Evolutionary conservation across 2,888 invertebrate genomes (phyloP).

Genomic region (Megalurothrips usitatus): DNA sequence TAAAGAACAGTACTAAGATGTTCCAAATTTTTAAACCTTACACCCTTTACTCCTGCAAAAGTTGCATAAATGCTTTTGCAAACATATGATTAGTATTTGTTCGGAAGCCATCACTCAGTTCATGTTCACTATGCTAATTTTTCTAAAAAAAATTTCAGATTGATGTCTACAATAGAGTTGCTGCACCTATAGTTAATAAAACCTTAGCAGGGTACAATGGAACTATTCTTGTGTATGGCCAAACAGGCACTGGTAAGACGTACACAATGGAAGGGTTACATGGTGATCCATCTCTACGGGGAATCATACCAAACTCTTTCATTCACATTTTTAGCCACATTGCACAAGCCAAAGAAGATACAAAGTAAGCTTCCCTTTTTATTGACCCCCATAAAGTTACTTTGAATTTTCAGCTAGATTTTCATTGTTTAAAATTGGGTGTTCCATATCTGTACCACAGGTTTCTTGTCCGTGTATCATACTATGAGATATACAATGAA

Average conservation of each 20-base stretch:
- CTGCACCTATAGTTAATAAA: constrained; percentile 93
- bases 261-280: constrained; percentile 96
- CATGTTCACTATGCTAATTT: constrained; percentile 31
- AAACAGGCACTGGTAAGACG: constrained; percentile 97
- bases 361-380: constrained; percentile 59
- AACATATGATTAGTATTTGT: neutral
- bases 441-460: constrained; percentile 47
- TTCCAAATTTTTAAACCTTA: too few relatives aligned
- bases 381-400: neutral
- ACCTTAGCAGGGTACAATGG: constrained; percentile 97
- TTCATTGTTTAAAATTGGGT: constrained; percentile 27
- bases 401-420: neutral
- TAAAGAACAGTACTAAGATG: too few relatives aligned
- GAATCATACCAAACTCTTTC: constrained; percentile 98
- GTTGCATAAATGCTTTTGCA: neutral
- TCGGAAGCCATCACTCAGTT: neutral
- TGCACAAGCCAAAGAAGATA: constrained; percentile 84
- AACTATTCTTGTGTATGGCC: constrained; percentile 83
- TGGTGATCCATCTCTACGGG: constrained; percentile 80
- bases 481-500: constrained; percentile 98
- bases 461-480: constrained; percentile 95
- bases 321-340: constrained; percentile 98
- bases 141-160: constrained; percentile 61
- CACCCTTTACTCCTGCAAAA: neutral
- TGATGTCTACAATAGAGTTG: constrained; percentile 94